These are phyloP conservation scores for Sphaeridia pumilis DNA, from an alignment of 2,888 invertebrate genomes.

Conservation along the genomic window DNA sequence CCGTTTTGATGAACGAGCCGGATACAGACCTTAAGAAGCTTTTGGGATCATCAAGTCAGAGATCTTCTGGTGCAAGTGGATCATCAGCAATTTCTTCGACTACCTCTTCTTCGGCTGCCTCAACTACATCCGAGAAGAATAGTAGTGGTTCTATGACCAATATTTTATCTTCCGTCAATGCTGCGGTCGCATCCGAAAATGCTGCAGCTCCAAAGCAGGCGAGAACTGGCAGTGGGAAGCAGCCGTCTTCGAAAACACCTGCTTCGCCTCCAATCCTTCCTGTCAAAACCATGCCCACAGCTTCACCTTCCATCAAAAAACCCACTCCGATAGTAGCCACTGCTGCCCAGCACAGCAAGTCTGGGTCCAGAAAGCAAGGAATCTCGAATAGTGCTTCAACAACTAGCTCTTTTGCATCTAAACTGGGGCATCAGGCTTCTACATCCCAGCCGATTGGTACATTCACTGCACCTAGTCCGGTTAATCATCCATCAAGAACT, in stretches of 20 bases:
- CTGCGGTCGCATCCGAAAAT: not conserved
- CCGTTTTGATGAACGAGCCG: slow-evolving; percentile 85
- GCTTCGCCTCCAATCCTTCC: slow-evolving; percentile 22
- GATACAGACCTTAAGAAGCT: slow-evolving; percentile 80
- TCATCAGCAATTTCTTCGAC: slow-evolving; percentile 6
- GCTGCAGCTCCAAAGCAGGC: not conserved
- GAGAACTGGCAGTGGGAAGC: slow-evolving; percentile 3
- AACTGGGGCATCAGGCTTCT: slow-evolving; percentile 18
- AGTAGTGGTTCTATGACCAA: not conserved
- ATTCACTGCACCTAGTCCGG: not conserved
- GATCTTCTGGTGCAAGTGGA: not conserved
- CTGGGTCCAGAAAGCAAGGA: slow-evolving; percentile 7
- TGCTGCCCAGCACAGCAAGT: slow-evolving; percentile 1
- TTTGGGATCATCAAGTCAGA: slow-evolving; percentile 40
- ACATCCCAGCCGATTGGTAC: not conserved
- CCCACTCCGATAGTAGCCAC: slow-evolving; percentile 20
- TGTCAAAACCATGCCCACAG: slow-evolving; percentile 18
- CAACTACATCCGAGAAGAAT: not conserved
- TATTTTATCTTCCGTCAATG: slow-evolving; percentile 4
- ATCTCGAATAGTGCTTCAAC: slow-evolving; percentile 3
- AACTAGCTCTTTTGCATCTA: slow-evolving; percentile 25
- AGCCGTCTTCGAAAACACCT: slow-evolving; percentile 9
- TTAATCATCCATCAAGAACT: slow-evolving; percentile 12
- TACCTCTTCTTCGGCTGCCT: slow-evolving; percentile 16
- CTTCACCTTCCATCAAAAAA: slow-evolving; percentile 33